Evolutionary conservation across 2,888 invertebrate species (phyloP), one percentile per base, ranked within the genome.

Genomic region (Torymus tubicola): DNA sequence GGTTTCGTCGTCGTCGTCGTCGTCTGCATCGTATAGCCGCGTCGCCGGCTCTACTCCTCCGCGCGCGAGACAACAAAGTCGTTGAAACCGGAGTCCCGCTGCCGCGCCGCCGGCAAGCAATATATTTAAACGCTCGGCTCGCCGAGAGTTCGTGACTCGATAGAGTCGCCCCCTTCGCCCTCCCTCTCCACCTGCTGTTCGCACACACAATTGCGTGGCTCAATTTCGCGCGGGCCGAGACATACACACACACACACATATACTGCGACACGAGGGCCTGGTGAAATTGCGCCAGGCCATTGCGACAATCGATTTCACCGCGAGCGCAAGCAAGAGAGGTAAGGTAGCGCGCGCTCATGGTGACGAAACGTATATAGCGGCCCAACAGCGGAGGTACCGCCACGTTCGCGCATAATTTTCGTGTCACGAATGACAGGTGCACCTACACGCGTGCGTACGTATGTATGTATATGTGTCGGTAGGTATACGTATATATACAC

Each of bases 281-380:
- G 18, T 57, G 70, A 73, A 72, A 61, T 71, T 74, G 80, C 80
- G 77, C 65, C 77, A 77, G 61, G 65, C 11, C 55, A 79, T 83
- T 83, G 82, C 83, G 79, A 82, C 82, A 81, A 83, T 81, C 81
- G 81, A 83, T 84, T 85, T 83, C 83, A 80, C 80, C 64, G 42
- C 57, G 82, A 67, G 75, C 72, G 77, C 75, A 42, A 70, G 21
- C 31, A 24, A 52, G 12, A n/a, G 42, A 42, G 55, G 55, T 64
- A 18, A 55, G n/a, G 64, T 60, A 64, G 53, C 8, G 57, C 42
- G 31, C 14, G n/a, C n/a, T n/a, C n/a, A n/a, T n/a, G 21, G 16
- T 71, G 68, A 67, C 64, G 73, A 73, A 79, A 79, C 68, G 21
- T 21, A 21, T 2, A 21, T 21, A 21, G 21, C 18, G 64, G 42